phyloP scores from a whole-genome alignment of 2,797 vertebrate species.

The Cirrhinus mrigala region DNA sequence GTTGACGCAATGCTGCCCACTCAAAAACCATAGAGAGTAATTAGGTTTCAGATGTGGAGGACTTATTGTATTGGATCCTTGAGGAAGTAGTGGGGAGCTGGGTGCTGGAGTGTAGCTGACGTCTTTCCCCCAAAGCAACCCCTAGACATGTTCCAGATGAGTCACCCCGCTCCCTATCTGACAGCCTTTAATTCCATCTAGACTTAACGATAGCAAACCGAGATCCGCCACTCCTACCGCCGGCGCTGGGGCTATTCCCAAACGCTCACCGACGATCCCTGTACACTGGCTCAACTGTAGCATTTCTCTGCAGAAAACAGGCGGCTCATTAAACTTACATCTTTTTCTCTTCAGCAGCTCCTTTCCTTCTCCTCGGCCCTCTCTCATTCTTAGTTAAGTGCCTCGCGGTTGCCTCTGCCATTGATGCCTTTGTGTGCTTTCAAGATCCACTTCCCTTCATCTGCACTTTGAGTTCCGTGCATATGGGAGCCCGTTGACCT shows the following conservation, averaged over 20 bases:
- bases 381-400: constrained; percentile 41
- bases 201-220: constrained; percentile 47
- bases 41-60: constrained; percentile 55
- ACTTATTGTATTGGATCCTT: constrained; percentile 42
- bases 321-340: constrained; percentile 49
- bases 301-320: constrained; percentile 45
- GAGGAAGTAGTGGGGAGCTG: constrained; percentile 20
- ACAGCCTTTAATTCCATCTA: constrained; percentile 59
- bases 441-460: constrained; percentile 41
- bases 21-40: constrained; percentile 60
- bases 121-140: constrained; percentile 49
- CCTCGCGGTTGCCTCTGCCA: neutral
- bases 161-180: constrained; percentile 49
- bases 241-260: constrained; percentile 23
- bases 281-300: constrained; percentile 31
- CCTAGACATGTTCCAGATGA: constrained; percentile 57
- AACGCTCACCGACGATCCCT: constrained; percentile 29
- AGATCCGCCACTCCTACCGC: constrained; percentile 36
- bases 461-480: constrained; percentile 35
- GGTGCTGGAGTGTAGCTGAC: constrained; percentile 47
- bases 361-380: constrained; percentile 27
- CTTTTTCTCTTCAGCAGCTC: constrained; percentile 36
- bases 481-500: constrained; percentile 52
- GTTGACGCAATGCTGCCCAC: constrained; percentile 51
- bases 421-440: constrained; percentile 28